Conservation (phyloP, 2,113 vertebrate genomes). For the Chamaea fasciata region DNA sequence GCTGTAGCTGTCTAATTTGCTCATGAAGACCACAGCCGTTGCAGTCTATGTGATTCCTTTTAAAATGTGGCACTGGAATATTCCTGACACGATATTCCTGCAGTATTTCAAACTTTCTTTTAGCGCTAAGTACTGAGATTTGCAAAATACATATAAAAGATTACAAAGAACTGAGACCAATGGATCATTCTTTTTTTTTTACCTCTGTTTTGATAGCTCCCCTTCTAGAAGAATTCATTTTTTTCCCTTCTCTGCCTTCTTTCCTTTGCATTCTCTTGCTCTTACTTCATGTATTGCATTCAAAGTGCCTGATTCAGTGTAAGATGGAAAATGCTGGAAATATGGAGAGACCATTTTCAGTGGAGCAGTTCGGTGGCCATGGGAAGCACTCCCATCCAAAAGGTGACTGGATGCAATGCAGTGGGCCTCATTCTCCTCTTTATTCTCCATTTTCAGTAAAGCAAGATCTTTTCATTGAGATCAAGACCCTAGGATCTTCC, state of each 20-base stretch:
- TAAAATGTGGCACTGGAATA: not conserved
- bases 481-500: not conserved
- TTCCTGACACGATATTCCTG: not conserved
- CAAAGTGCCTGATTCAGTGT: not conserved
- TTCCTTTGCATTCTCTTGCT: not conserved
- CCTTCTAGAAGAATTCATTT: not conserved
- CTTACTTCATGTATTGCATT: not conserved
- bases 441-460: not conserved
- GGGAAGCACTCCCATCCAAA: not conserved
- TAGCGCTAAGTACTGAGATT: not conserved
- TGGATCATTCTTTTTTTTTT: not conserved
- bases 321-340: not conserved
- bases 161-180: not conserved
- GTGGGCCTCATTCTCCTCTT: not conserved
- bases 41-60: not conserved
- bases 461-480: not conserved
- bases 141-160: not conserved
- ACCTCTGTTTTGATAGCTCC: not conserved
- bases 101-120: not conserved
- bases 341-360: not conserved
- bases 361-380: not conserved
- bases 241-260: not conserved
- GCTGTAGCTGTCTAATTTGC: not conserved
- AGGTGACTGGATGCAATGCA: not conserved
- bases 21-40: not conserved